Conservation (phyloP, 2,797 vertebrate species). For the Fratercula arctica region DNA sequence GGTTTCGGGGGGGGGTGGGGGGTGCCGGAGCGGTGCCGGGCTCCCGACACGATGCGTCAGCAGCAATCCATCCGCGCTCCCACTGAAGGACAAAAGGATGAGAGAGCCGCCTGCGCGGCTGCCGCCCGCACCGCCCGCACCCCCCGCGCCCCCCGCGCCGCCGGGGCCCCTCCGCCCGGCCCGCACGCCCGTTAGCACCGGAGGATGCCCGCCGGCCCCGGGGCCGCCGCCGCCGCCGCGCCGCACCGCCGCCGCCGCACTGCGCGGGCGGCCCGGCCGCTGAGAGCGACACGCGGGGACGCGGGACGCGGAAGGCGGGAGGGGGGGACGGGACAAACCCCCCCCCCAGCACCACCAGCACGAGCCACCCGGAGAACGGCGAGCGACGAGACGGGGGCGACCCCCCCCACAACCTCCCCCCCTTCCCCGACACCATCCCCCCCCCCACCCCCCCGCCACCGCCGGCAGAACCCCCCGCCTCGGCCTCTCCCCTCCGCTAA, state of each 20-base stretch:
- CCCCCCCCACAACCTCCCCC: neutral
- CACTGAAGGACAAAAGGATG: conserved; percentile 98
- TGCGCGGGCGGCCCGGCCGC: conserved; percentile 65
- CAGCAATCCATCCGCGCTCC: conserved; percentile 91
- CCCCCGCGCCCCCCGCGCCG: conserved; percentile 30
- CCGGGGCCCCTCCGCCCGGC: neutral
- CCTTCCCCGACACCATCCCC: conserved; percentile 12
- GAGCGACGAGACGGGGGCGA: too few species aligned
- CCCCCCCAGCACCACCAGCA: neutral
- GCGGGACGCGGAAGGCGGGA: conserved; percentile 41
- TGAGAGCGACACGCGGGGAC: conserved; percentile 47
- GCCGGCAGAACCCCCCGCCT: neutral
- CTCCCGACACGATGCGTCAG: conserved; percentile 93
- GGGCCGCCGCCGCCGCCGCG: conserved; percentile 34
- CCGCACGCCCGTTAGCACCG: neutral
- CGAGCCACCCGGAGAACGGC: too few species aligned
- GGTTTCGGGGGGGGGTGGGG: conserved; percentile 58
- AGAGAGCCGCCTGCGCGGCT: conserved; percentile 83
- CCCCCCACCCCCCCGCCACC: conserved; percentile 27
- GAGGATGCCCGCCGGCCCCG: neutral
- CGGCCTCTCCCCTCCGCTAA: neutral
- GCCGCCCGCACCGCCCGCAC: conserved; percentile 74
- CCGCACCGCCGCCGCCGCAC: conserved; percentile 74
- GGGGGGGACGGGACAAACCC: neutral
- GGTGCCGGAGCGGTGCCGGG: conserved; percentile 71